A percentile compares a stretch with the other conserved stretches of the same genome.
phyloP scores from a whole-genome alignment of 1,140 invertebrate species.

The Macrosteles quadrilineatus region DNA sequence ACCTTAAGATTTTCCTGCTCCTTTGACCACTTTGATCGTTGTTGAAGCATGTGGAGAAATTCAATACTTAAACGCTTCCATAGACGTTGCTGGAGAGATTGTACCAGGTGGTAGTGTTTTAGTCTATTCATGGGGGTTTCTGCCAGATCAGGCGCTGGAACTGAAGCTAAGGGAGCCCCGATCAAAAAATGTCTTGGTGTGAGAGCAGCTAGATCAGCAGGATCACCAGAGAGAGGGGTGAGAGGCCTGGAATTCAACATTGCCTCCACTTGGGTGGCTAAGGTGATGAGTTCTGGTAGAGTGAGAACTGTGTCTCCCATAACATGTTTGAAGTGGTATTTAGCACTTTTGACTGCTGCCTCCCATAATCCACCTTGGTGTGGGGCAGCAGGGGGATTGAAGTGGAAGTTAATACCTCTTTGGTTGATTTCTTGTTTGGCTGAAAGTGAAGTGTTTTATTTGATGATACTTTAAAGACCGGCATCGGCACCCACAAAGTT shows the following conservation, averaged over 20 bases:
- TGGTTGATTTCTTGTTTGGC: not conserved
- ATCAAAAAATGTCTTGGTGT: constrained; percentile 48
- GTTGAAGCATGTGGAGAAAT: constrained; percentile 43
- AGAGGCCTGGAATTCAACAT: constrained; percentile 50
- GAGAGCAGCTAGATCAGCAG: constrained; percentile 43
- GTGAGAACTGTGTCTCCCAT: constrained; percentile 44
- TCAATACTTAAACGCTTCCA: constrained; percentile 43
- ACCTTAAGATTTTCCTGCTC: constrained; percentile 36
- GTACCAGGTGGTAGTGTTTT: constrained; percentile 38
- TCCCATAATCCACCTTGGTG: constrained; percentile 45
- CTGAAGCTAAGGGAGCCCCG: constrained; percentile 33
- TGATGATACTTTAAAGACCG: constrained; percentile 8
- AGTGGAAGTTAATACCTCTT: constrained; percentile 39
- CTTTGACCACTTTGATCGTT: constrained; percentile 44
- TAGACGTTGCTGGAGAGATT: constrained; percentile 38
- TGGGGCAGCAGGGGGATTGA: constrained; percentile 40
- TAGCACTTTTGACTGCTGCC: constrained; percentile 42
- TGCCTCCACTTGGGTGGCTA: constrained; percentile 46
- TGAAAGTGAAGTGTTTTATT: constrained; percentile 1
- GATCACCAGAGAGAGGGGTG: constrained; percentile 45
- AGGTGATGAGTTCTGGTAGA: constrained; percentile 44
- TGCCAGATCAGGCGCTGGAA: constrained; percentile 31
- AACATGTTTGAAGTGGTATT: constrained; percentile 44
- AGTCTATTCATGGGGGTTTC: constrained; percentile 37
- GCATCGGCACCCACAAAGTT: constrained; percentile 46